Base-by-base conservation (phyloP, 2,888 invertebrate species). In the Drosophila basisetae region DNA sequence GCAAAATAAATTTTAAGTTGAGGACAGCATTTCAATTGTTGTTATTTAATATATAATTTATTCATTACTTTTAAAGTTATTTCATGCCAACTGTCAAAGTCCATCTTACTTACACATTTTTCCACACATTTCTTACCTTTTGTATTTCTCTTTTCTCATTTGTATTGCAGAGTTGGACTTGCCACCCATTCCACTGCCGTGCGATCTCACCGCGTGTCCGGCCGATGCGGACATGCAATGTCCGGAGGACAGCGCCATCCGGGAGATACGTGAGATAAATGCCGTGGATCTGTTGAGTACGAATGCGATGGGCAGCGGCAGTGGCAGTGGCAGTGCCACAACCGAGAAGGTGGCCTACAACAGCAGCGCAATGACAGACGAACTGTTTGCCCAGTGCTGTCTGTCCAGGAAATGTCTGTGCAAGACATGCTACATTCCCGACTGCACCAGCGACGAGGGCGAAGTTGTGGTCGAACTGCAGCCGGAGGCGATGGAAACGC, bases 361-460 rank as follows among this genome's bases (percentile, higher is more conserved):
- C 58, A 74, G 64, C 30, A 84, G 83, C 4, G 63, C 78, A 39
- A 69, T 91, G 11, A 62, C 75, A 35, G 91, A 91, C 2, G 90
- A 90, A 33, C 79, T 90, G n/a, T 86, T 84, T 7, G 83, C 88
- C 2, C 85, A 91, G 64, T 93, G 93, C 62, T 93, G 93, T 53
- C 82, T 92, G 18, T 75, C 85, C 30, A 86, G 90, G 60, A 92
- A 93, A 66, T 93, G 93, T 68, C 65, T 92, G 22, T 93, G 93
- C 78, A 91, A 91, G 31, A 89, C 92, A 0, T 93, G 93, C 66
- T 80, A 91, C 65, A 92, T 93, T 66, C 92, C 91, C 11, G 91
- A 91, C 62, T 93, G 93, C 66, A 78, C 86, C 31, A 78, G 78
- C 39, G 68, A 72, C 0, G 62, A 73, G 18, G 84, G 82, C 1